Evolutionary conservation across 2,888 invertebrate genomes (phyloP).

Genomic region (Trisateles emortualis): DNA sequence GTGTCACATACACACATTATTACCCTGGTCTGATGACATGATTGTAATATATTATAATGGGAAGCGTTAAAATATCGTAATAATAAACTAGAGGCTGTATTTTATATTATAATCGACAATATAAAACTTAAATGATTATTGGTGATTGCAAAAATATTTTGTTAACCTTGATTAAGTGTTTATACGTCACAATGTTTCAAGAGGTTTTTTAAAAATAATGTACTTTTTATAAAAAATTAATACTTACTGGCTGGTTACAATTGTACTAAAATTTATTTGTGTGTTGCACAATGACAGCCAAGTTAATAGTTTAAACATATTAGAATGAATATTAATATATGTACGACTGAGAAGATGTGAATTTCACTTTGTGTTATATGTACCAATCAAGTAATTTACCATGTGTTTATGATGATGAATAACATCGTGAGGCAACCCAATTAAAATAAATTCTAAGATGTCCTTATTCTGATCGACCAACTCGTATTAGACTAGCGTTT

Average conservation of each 20-base stretch:
- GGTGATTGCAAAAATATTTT: conserved; percentile 12
- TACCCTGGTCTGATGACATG: no score
- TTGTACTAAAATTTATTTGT: conserved; percentile 2
- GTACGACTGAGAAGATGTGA: no score
- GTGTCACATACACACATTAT: no score
- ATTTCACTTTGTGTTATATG: no score
- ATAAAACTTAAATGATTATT: conserved; percentile 11
- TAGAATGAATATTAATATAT: no score
- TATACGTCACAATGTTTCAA: conserved; percentile 7
- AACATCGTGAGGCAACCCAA: no score
- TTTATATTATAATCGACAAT: conserved; percentile 4
- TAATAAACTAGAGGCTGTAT: conserved; percentile 8
- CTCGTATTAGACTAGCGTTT: no score
- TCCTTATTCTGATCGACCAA: no score
- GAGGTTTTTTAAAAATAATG: conserved; percentile 15
- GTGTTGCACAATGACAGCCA: conserved; percentile 2
- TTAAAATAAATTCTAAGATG: no score
- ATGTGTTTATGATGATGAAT: no score
- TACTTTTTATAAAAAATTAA: conserved; percentile 10
- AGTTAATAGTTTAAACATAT: background rate
- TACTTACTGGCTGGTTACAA: conserved; percentile 7
- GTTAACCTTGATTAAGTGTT: conserved; percentile 11
- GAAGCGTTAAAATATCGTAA: background rate
- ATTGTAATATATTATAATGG: no score
- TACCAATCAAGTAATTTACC: no score